Conservation (phyloP, 2,888 invertebrate species). For the Siphonodentalium dalli region DNA sequence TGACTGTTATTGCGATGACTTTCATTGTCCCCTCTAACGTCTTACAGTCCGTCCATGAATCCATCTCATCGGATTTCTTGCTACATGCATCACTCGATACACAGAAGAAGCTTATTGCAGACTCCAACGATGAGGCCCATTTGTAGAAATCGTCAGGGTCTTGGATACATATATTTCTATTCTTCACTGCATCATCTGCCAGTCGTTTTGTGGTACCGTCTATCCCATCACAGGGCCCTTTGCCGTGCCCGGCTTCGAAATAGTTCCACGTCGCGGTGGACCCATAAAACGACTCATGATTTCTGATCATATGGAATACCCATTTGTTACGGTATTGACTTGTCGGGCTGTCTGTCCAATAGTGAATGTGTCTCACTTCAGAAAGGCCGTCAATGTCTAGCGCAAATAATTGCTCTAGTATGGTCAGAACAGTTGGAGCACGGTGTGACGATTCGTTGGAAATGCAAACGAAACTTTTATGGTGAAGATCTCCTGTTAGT, state of each 20-base stretch:
- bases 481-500: slow-evolving; percentile 4
- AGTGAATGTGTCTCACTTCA: slow-evolving; percentile 16
- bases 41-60: no score
- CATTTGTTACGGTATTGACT: slow-evolving; percentile 33
- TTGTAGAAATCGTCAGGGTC: no score
- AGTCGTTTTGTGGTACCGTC: not conserved
- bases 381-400: not conserved
- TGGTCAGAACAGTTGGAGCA: slow-evolving; percentile 25
- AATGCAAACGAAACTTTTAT: slow-evolving; percentile 26
- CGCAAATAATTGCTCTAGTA: slow-evolving; percentile 19
- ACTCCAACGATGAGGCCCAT: no score
- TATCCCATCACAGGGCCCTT: not conserved
- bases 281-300: slow-evolving; percentile 11
- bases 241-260: slow-evolving; percentile 4
- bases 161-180: no score
- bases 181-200: slow-evolving; percentile 1
- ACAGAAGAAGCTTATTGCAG: no score
- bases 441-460: slow-evolving; percentile 30
- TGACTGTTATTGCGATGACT: no score
- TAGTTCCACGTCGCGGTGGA: slow-evolving; percentile 6
- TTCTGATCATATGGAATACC: slow-evolving; percentile 24
- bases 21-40: no score
- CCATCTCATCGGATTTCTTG: no score
- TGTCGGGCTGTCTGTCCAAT: slow-evolving; percentile 31
- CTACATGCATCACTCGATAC: no score